Conservation (phyloP, 2,113 vertebrate genomes). For the Ammodytes dubius region DNA sequence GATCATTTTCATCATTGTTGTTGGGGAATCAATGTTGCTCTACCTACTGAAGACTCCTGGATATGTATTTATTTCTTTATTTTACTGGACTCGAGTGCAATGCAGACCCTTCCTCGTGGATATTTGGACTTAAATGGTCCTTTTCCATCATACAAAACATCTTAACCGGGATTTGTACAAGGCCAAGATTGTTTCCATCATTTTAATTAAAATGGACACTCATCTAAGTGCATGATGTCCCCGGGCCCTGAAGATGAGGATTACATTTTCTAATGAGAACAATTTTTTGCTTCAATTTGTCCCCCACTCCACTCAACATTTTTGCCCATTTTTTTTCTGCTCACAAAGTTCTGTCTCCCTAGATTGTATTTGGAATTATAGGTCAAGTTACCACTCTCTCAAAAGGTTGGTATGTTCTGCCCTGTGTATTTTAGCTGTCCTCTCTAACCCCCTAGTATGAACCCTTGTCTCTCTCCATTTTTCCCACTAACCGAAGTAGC, state of each 20-base stretch:
- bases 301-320: slow-evolving; percentile 77
- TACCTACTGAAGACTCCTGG: slow-evolving; percentile 54
- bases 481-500: slow-evolving; percentile 96
- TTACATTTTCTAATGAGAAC: slow-evolving; percentile 65
- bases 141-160: slow-evolving; percentile 47
- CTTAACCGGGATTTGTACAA: slow-evolving; percentile 60
- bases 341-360: slow-evolving; percentile 98
- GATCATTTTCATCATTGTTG: neutral
- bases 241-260: slow-evolving; percentile 67
- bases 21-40: slow-evolving; percentile 25
- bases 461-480: slow-evolving; percentile 86
- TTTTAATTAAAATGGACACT: slow-evolving; percentile 54
- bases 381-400: slow-evolving; percentile 99
- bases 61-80: slow-evolving; percentile 48
- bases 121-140: slow-evolving; percentile 47
- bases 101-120: slow-evolving; percentile 2
- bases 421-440: slow-evolving; percentile 98
- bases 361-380: slow-evolving; percentile 99
- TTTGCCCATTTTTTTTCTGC: slow-evolving; percentile 87
- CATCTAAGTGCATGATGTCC: slow-evolving; percentile 38
- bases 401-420: slow-evolving; percentile 99
- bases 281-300: slow-evolving; percentile 66
- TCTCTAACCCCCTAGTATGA: slow-evolving; percentile 97
- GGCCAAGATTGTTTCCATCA: slow-evolving; percentile 41
- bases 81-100: slow-evolving; percentile 41